Base-by-base conservation (phyloP, 2,888 invertebrate species). In the Apodemia zela region DNA sequence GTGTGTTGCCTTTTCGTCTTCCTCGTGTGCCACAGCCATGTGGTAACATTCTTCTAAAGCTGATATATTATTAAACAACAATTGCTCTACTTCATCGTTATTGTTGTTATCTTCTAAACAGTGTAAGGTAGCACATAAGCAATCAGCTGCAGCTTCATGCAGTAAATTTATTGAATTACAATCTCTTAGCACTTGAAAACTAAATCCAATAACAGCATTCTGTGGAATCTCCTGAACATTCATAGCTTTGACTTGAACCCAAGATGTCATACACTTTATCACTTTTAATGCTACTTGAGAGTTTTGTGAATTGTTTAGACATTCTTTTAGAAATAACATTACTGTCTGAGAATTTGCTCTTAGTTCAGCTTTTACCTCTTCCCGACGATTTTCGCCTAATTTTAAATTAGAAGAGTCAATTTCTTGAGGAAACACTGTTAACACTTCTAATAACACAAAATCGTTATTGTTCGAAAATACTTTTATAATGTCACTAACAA, bases 341-440 rank as follows among this genome's bases (percentile, higher is more conserved):
- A 99, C 96, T 68, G 94, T 93, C 42, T 95, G 94, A 35, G 97
- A 95, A 79, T 96, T 95, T 58, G 92, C 89, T 73, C 94, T 93
- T 68, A 98, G 93, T 79, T 98, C 97, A 63, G 94, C 93, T 72
- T 96, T 94, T 57, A 99, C 94, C 75, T 98, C 96, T 68, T 95
- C 94, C 67, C 99, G 93, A 67, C 99, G 93, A 86, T 99, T 99
- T 70, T 97, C 97, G 49, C 99, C 99, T 66, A 99, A 92, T 75
- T 95, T 94, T 65, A 97, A 89, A 70, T 93, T 94, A 71, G 96
- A 87, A 0, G 96, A 96, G 81, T 96, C 96, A 65, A 98, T 95
- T 94, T 99, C 99, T 91, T 99, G 99, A 6, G 99, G 99, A 75
- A 99, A 91, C 33, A 99, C 97, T 59, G 97, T 98, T 71, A 99